phyloP scores from a whole-genome alignment of 2,888 invertebrate species.

The Netelia fuscicornis region DNA sequence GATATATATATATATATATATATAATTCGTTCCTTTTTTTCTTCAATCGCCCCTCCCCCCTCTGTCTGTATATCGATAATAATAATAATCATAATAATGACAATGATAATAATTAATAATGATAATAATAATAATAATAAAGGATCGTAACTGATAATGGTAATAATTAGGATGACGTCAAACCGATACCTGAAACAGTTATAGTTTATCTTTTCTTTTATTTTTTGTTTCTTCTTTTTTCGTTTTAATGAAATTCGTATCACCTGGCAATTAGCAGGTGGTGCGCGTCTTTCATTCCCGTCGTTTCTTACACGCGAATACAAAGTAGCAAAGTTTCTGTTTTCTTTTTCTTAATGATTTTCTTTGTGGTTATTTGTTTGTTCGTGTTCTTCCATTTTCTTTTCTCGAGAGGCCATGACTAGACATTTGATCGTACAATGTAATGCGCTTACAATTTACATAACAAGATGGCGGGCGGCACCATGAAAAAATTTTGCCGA shows the following conservation, averaged over 20 bases:
- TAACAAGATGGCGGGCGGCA: conserved; percentile 84
- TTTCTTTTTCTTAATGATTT: conserved; percentile 19
- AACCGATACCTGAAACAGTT: conserved; percentile 67
- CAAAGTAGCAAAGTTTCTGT: conserved; percentile 78
- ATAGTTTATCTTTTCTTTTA: conserved; percentile 26
- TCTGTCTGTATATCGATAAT: conserved; percentile 58
- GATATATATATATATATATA: conserved; percentile 67
- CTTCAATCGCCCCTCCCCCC: not conserved
- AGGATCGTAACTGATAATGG: conserved; percentile 63
- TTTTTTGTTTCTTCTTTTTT: conserved; percentile 3
- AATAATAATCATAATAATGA: conserved; percentile 67
- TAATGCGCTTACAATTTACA: conserved; percentile 81
- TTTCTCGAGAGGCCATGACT: conserved; percentile 84
- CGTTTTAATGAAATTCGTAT: conserved; percentile 62
- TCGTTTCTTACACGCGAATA: conserved; percentile 70
- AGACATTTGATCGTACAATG: conserved; percentile 83
- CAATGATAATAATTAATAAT: conserved; percentile 72
- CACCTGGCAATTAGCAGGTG: conserved; percentile 64
- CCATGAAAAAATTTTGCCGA: conserved; percentile 80
- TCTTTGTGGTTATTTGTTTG: conserved; percentile 11
- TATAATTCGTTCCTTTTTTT: conserved; percentile 52
- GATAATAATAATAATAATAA: conserved; percentile 69
- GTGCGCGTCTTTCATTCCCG: conserved; percentile 18
- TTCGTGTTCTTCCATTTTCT: conserved; percentile 44
- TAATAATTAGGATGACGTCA: conserved; percentile 74